Evolutionary conservation across 2,888 invertebrate genomes (phyloP), one percentile per base, ranked within the genome.

Genomic region (Antheraea yamamai): DNA sequence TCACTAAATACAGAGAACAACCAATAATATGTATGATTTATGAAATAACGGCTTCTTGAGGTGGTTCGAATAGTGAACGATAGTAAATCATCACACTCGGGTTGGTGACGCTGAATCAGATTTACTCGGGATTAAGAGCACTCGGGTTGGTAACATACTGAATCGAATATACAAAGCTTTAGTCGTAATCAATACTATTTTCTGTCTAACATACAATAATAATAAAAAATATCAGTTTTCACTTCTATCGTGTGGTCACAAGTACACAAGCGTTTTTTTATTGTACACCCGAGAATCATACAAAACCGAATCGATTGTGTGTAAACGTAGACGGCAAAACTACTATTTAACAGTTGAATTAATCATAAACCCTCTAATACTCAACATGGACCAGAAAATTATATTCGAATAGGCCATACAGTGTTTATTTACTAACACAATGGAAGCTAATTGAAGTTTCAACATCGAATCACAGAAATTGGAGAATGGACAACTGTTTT

Each of bases 401-500:
- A 81, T 78, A 82, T 83, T 83, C 1, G 16, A 26, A 64, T 39
- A 82, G 82, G 79, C 83, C 79, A 81, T 79, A 73, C 47, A 51
- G 81, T 82, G 82, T 78, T 82, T 81, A 79, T 80, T 82, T 39
- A 39, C 39, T 18, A 26, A 16, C 74, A 78, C 78, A 84, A 84
- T 82, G 78, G 80, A 76, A 79, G 80, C 81, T 82, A 84, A 84
- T 83, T 83, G 82, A 80, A 78, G 81, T 81, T 79, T 74, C 75
- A 35, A 73, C 76, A 77, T 76, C 76, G 78, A 82, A 80, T 79
- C 47, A 10, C 47, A 47, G 47, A 47, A 75, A 61, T 75, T 64
- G 70, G 74, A 68, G 61, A 20, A 73, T 30, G 39, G 23, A 71
- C 64, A 74, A 75, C 66, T 35, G 70, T 71, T 73, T 73, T 70